Base-by-base conservation (phyloP, 2,113 vertebrate genomes). In the Alligator mississippiensis region DNA sequence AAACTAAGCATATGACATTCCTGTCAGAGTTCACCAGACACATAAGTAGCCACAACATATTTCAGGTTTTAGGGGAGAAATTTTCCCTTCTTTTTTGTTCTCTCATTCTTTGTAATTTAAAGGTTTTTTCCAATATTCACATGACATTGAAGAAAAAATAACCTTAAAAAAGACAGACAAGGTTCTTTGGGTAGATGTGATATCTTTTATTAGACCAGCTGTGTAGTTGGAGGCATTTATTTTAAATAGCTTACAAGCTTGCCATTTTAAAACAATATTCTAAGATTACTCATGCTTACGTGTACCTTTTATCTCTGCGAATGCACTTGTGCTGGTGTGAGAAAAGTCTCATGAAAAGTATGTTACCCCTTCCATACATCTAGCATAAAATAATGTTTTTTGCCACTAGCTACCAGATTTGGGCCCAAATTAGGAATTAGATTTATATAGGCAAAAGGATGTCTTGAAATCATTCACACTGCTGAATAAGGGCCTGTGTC, bases 181-280 rank as follows among this genome's bases (percentile, higher is more conserved):
- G 47, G 47, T 47, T 47, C 47, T 47, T 47, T 47, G 47, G 47
- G 47, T 47, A 47, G 47, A 47, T 47, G 47, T 74, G 13, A 47
- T 34, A 47, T 61, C 58, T 77, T 78, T 78, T 74, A 59, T 2
- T 4, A 9, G 18, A 60, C n/a, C 28, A 70, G 12, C 22, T 77
- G 61, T 76, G 16, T 34, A 22, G 63, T 47, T 80, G 22, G 11
- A 58, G 22, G 82, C 55, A 87, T 13, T 47, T 47, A 10, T 34
- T 59, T 59, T 66, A 61, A 82, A 88, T 55, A 66, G 13, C 22
- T 24, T 74, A 63, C 68, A 77, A 77, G 38, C 28, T 24, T 66
- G 18, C 11, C 12, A 9, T 54, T 85, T 70, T 61, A 87, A 78
- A 74, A 57, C 13, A 9, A 58, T 0, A 0, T 81, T 80, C 19